Percentiles rank a stretch among this genome's conserved stretches.
Conservation (phyloP, 2,888 invertebrate species). For the Amaurobius ferox region DNA sequence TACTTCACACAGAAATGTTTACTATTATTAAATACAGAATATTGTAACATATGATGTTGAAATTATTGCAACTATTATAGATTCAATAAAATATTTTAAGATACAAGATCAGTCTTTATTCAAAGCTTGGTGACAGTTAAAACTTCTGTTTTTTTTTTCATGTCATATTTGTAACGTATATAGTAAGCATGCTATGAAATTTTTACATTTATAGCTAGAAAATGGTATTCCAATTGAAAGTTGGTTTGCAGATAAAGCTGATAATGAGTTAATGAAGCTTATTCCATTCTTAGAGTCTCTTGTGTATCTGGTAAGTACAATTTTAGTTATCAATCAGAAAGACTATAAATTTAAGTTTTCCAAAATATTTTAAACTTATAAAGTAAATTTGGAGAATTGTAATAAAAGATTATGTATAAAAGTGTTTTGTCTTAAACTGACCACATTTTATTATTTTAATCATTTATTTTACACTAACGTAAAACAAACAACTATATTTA, state of each 20-base stretch:
- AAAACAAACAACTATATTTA: no score
- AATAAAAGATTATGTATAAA: no score
- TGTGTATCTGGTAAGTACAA: conserved; percentile 86
- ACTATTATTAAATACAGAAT: background rate
- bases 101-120: background rate
- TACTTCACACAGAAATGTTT: background rate
- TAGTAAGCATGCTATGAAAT: no score
- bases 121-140: background rate
- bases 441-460: no score
- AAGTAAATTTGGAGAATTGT: no score
- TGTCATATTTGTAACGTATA: background rate
- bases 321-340: no score
- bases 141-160: background rate
- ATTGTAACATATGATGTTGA: background rate
- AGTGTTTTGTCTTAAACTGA: no score
- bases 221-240: conserved; percentile 98
- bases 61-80: background rate
- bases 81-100: background rate
- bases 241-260: conserved; percentile 94
- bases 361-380: no score
- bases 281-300: conserved; percentile 93
- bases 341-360: no score
- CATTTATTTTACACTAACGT: no score
- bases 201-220: conserved; percentile 82
- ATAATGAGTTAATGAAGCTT: conserved; percentile 92